Conservation (phyloP, 2,888 invertebrate species). For the Charanyca ferruginea region DNA sequence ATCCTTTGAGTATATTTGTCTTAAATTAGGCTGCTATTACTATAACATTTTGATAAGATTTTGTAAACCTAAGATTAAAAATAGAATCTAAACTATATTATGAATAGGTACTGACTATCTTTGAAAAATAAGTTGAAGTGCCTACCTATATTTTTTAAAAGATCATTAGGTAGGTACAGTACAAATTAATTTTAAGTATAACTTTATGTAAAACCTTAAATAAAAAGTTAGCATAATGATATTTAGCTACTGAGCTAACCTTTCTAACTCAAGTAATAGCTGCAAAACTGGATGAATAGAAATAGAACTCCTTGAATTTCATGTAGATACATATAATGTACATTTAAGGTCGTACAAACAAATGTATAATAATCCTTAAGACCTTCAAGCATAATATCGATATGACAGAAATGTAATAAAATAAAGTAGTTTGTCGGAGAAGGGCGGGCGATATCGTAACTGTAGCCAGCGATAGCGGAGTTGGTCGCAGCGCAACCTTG, state of each 20-base stretch:
- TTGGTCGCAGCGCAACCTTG: constrained; percentile 87
- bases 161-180: too few species aligned
- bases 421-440: constrained; percentile 86
- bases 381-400: constrained; percentile 83
- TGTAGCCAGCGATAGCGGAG: constrained; percentile 85
- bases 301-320: constrained; percentile 5
- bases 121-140: too few species aligned
- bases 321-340: constrained; percentile 9
- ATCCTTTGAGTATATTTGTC: neutral
- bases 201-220: neutral
- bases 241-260: neutral
- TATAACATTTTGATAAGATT: neutral
- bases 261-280: too few species aligned
- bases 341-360: constrained; percentile 45
- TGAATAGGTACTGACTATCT: too few species aligned
- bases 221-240: neutral
- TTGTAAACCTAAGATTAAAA: too few species aligned
- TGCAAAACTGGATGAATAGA: neutral
- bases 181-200: neutral
- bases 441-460: constrained; percentile 89
- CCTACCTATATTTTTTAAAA: too few species aligned
- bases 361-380: constrained; percentile 68
- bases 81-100: too few species aligned
- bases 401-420: constrained; percentile 86
- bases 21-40: neutral